Evolutionary conservation across 2,888 invertebrate species (phyloP).

Genomic region (Chamaedrilus cognettii): DNA sequence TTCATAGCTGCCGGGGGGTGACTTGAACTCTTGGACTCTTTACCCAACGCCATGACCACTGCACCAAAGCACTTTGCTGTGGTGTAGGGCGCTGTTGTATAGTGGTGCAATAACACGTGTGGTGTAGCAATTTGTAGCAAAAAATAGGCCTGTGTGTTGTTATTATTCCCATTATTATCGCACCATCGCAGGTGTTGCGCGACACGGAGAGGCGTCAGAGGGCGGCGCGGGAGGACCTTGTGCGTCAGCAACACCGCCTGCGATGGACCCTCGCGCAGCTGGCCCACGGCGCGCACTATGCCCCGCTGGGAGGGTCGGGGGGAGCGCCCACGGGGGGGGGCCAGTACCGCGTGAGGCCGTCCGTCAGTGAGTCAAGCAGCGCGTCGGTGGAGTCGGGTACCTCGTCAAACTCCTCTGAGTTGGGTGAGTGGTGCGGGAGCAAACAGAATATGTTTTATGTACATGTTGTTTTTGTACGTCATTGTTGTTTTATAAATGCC

Average conservation of each 20-base stretch:
- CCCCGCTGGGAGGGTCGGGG: not conserved
- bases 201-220: not conserved
- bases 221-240: not conserved
- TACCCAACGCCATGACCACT: too few relatives aligned
- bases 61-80: too few relatives aligned
- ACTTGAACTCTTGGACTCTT: too few relatives aligned
- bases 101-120: too few relatives aligned
- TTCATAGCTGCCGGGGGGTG: too few relatives aligned
- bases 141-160: too few relatives aligned
- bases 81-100: too few relatives aligned
- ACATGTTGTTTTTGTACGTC: too few relatives aligned
- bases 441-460: too few relatives aligned
- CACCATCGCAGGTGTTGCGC: not conserved
- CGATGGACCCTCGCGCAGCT: not conserved
- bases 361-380: not conserved
- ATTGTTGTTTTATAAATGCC: too few relatives aligned
- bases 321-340: not conserved
- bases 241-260: not conserved
- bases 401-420: not conserved
- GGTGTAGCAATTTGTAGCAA: too few relatives aligned
- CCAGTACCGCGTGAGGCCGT: conserved; percentile 1
- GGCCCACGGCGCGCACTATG: not conserved
- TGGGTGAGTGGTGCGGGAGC: not conserved
- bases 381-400: not conserved
- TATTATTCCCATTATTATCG: too few relatives aligned